Evolutionary conservation across 35 echinoderm and acorn worm genomes (phyloP).

Genomic region (Ophiothrix spiculata): DNA sequence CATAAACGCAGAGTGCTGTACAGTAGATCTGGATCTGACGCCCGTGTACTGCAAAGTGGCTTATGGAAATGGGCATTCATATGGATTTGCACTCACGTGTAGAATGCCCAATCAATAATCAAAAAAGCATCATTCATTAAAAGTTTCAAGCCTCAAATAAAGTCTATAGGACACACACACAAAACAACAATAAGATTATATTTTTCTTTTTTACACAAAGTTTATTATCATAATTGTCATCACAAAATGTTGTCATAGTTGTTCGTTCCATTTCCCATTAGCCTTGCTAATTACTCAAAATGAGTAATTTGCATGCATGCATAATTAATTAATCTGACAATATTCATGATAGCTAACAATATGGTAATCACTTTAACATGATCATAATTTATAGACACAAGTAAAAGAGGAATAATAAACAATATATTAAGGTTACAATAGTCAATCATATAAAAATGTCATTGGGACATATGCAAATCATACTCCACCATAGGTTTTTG

Average conservation of each 20-base stretch:
- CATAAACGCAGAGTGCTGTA: too few species aligned
- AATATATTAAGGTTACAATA: slow-evolving; percentile 1
- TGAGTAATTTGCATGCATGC: slow-evolving; percentile 10
- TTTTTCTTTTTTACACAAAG: neutral
- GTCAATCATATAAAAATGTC: neutral
- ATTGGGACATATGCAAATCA: neutral
- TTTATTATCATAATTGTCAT: neutral
- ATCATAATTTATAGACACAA: neutral
- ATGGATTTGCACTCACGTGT: too few species aligned
- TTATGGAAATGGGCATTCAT: too few species aligned
- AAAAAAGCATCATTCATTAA: too few species aligned
- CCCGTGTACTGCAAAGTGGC: too few species aligned
- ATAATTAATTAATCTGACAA: slow-evolving; percentile 2
- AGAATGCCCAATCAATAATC: too few species aligned
- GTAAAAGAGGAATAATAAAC: neutral
- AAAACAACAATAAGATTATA: neutral
- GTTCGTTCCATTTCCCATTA: neutral
- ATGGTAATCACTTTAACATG: neutral
- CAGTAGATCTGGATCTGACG: too few species aligned
- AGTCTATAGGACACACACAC: too few species aligned
- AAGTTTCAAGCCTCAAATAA: too few species aligned
- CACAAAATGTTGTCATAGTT: neutral
- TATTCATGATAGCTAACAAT: neutral
- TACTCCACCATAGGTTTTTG: neutral
- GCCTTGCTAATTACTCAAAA: neutral